Base-by-base conservation (phyloP, 2,888 invertebrate genomes). In the Himalopsyche japonica region DNA sequence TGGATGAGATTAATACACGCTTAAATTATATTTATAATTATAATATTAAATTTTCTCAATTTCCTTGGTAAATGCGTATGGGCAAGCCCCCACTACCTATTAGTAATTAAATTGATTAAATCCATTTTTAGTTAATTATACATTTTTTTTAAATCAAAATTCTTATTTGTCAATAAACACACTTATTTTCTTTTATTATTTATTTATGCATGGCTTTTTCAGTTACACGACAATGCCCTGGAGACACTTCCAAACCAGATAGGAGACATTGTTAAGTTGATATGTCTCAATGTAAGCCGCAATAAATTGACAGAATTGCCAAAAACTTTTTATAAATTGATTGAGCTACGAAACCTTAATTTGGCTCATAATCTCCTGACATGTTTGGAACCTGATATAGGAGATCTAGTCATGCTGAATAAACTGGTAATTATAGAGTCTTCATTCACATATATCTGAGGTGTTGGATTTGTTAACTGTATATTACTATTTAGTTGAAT, bases 191-290 rank as follows among this genome's bases (percentile, higher is more conserved):
- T 89, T 87, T 88, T 84, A 81, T 83, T 81, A 81, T 89, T 77
- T 34, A 77, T 37, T 77, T 37, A 32, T 77, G 70, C 70, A 70
- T 70, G 70, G 15, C 27, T 70, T 70, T 70, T 84, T 90, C 89
- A 98, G 97, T 92, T 97, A 79, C 97, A 97, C 91, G 96, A 97
- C 90, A 98, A 98, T 92, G 94, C 94, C 78, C 90, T 98, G 88
- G 92, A 93, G 87, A 91, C 90, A 80, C 90, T 98, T 86, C 97
- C 98, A 8, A 89, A 93, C 48, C 95, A 96, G 90, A 93, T 98
- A 88, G 95, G 95, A 76, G 92, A 93, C 86, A 91, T 98, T 88
- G 93, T 92, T 84, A 94, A 94, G 89, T 90, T 96, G 86, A 92
- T 93, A 86, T 95, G 93, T 88, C 89, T 96, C 57, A 95, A 95